Conservation (phyloP, 2,797 vertebrate genomes). For the Pristis pectinata region DNA sequence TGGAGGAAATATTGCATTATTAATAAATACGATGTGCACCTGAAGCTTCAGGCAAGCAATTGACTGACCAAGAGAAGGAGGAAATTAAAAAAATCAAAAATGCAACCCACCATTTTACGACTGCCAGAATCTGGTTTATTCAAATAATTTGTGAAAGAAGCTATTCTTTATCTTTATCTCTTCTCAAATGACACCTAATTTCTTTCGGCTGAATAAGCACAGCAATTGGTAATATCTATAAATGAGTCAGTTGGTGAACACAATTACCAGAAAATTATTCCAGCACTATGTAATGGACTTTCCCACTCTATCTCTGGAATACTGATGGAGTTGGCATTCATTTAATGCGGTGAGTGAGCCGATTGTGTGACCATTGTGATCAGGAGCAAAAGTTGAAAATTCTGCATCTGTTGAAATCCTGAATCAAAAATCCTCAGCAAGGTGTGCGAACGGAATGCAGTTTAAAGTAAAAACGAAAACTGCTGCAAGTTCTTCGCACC, state of each 20-base stretch:
- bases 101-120: not conserved
- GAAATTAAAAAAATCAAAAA: not conserved
- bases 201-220: conserved; percentile 14
- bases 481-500: too few species aligned
- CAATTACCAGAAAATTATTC: conserved; percentile 3
- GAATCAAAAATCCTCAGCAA: not conserved
- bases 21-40: not conserved
- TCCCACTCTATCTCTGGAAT: not conserved
- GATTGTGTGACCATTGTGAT: not conserved
- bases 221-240: not conserved
- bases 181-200: conserved; percentile 23
- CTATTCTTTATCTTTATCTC: conserved; percentile 15
- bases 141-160: conserved; percentile 8
- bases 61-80: not conserved
- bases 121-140: not conserved
- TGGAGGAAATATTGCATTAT: not conserved
- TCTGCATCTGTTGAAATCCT: not conserved
- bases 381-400: not conserved
- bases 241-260: not conserved
- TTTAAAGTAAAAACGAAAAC: too few species aligned
- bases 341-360: not conserved
- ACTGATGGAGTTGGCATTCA: not conserved
- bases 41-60: too few species aligned
- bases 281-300: not conserved
- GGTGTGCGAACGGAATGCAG: not conserved